Conservation (phyloP, 2,797 vertebrate species). For the Hydrophis major region DNA sequence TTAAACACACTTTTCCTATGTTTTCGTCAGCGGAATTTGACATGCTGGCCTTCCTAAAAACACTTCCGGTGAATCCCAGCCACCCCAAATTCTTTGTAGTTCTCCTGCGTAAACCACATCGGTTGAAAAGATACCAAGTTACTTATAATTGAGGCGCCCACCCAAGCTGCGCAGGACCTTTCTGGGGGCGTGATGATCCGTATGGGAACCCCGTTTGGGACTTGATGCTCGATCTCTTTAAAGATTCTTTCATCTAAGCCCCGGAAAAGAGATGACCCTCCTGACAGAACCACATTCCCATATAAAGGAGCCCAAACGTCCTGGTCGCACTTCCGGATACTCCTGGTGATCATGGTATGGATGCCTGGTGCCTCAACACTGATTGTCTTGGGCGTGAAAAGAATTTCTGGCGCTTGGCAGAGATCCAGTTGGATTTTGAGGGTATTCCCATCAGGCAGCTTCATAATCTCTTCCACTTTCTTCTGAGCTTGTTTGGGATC, state of each 20-base stretch:
- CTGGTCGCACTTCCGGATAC: conserved; percentile 56
- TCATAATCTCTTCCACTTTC: conserved; percentile 27
- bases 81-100: conserved; percentile 62
- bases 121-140: conserved; percentile 62
- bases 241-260: conserved; percentile 58
- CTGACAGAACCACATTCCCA: conserved; percentile 55
- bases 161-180: conserved; percentile 61
- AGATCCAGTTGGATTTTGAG: conserved; percentile 46
- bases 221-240: conserved; percentile 55
- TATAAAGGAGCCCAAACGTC: conserved; percentile 53
- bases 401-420: conserved; percentile 57
- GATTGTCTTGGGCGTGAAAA: conserved; percentile 53
- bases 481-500: conserved; percentile 37
- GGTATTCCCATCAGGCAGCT: conserved; percentile 46
- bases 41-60: conserved; percentile 42
- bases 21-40: not conserved
- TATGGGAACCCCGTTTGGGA: conserved; percentile 38
- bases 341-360: conserved; percentile 50
- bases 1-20: not conserved
- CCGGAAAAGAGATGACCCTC: conserved; percentile 59
- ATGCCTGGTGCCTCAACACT: conserved; percentile 49
- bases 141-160: conserved; percentile 62
- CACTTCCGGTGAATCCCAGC: conserved; percentile 61
- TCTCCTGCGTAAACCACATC: conserved; percentile 63
- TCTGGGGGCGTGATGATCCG: conserved; percentile 50